Percentiles rank a stretch among this genome's conserved stretches.
phyloP scores from a whole-genome alignment of 2,797 vertebrate genomes.

The Chrosomus eos region DNA sequence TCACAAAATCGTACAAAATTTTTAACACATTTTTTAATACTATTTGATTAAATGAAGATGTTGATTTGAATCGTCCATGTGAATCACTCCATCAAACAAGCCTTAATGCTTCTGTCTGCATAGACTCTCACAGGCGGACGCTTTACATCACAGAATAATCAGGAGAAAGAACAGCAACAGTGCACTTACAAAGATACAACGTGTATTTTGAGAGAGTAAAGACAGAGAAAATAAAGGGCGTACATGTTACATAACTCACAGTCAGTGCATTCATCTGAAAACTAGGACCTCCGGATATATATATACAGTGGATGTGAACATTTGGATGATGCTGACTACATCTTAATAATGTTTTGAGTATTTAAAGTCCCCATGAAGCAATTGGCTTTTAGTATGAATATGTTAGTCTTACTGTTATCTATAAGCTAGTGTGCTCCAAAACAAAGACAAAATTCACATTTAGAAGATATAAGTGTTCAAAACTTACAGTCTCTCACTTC shows the following conservation, averaged over 20 bases:
- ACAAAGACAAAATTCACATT: no score
- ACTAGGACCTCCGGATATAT: conserved; percentile 67
- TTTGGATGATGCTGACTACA: background rate
- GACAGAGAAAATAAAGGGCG: conserved; percentile 25
- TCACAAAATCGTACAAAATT: no score
- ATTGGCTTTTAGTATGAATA: no score
- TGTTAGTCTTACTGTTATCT: no score
- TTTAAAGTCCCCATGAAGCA: no score
- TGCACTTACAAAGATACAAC: background rate
- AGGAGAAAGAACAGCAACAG: background rate
- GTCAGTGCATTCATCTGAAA: conserved; percentile 54
- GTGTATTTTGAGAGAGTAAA: conserved; percentile 35
- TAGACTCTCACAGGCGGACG: no score
- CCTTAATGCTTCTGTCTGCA: background rate
- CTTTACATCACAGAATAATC: background rate
- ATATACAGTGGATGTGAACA: background rate
- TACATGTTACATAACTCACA: conserved; percentile 63
- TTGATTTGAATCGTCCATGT: background rate
- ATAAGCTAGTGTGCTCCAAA: no score
- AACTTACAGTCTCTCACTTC: no score
- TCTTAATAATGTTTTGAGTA: background rate
- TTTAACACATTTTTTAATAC: background rate
- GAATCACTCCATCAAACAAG: background rate
- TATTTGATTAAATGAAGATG: background rate
- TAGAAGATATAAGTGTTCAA: no score